Evolutionary conservation across 2,888 invertebrate species (phyloP).

Genomic region (Epinotia brunnichana): DNA sequence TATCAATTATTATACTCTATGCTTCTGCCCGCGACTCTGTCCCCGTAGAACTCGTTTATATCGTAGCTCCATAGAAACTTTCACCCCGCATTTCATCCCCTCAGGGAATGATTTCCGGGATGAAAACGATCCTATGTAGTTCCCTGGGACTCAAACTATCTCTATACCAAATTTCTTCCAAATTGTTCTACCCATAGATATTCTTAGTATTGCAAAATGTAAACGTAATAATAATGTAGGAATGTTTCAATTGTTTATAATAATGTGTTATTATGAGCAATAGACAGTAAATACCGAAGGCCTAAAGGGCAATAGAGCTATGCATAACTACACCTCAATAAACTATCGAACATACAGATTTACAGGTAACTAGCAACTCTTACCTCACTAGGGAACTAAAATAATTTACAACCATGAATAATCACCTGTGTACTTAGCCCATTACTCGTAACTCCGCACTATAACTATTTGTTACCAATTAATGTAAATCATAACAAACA

Average conservation of each 20-base stretch:
- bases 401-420: conserved; percentile 30
- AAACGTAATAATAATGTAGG: neutral
- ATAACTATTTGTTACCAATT: conserved; percentile 38
- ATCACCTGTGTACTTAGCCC: conserved; percentile 18
- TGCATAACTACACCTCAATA: neutral
- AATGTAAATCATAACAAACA: conserved; percentile 27
- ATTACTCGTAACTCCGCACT: conserved; percentile 3
- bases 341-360: neutral
- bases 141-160: too few species aligned
- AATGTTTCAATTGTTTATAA: conserved; percentile 4
- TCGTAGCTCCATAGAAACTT: too few species aligned
- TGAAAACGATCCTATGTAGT: too few species aligned
- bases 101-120: too few species aligned
- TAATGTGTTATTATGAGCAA: conserved; percentile 1
- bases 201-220: neutral
- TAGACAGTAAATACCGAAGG: neutral
- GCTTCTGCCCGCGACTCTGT: too few species aligned
- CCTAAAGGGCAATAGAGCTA: neutral
- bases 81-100: too few species aligned
- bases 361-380: conserved; percentile 1
- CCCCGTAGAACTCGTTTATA: too few species aligned
- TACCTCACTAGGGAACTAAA: conserved; percentile 7
- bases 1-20: too few species aligned
- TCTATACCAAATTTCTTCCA: too few species aligned
- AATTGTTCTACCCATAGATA: too few species aligned